These are phyloP conservation scores for Papilio elwesi DNA, from an alignment of 2,888 invertebrate genomes.

Conservation along the genomic window DNA sequence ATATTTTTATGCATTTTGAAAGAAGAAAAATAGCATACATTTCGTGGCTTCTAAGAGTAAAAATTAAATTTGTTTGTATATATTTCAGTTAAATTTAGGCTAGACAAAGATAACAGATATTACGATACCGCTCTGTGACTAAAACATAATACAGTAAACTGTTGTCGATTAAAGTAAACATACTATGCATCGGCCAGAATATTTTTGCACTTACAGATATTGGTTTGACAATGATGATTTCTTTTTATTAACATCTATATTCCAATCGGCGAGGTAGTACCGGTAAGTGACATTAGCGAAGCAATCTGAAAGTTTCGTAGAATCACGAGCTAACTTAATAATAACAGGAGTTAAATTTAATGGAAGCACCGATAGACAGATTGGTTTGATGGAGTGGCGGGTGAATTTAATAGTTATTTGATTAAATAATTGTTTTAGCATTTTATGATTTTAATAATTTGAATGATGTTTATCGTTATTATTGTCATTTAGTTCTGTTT, in stretches of 20 bases:
- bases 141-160: too few species aligned
- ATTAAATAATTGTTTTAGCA: conserved; percentile 60
- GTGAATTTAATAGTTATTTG: conserved; percentile 47
- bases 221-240: neutral
- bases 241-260: conserved; percentile 25
- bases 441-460: neutral
- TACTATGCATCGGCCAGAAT: too few species aligned
- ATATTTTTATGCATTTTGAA: too few species aligned
- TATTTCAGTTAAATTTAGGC: too few species aligned
- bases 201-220: neutral
- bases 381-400: conserved; percentile 51
- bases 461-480: neutral
- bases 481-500: too few species aligned
- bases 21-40: too few species aligned
- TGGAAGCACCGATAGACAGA: conserved; percentile 56
- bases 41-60: too few species aligned
- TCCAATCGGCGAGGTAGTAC: conserved; percentile 44
- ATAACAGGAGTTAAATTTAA: conserved; percentile 60
- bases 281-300: conserved; percentile 47
- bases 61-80: too few species aligned
- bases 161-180: too few species aligned
- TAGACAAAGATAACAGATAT: too few species aligned
- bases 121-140: too few species aligned
- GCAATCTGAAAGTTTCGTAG: conserved; percentile 55
- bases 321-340: conserved; percentile 58